Conservation (phyloP, 1,140 invertebrate genomes). For the Diachasmimorpha longicaudata region DNA sequence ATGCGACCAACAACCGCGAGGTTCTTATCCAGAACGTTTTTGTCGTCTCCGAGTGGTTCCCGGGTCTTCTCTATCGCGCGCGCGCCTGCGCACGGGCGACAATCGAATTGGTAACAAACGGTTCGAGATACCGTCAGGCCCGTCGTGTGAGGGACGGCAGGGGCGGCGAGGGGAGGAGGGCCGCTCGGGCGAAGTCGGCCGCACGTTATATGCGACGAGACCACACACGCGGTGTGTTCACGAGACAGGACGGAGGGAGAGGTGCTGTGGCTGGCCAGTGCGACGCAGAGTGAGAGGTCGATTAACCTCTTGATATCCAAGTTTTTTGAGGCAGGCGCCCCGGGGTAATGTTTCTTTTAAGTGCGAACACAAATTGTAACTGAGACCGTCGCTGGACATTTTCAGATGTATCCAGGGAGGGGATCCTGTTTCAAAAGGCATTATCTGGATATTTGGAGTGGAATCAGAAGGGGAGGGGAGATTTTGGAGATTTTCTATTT, state of each 20-base stretch:
- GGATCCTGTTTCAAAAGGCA: constrained; percentile 60
- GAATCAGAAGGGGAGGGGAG: not conserved
- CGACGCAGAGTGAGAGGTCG: not conserved
- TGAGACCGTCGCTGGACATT: constrained; percentile 54
- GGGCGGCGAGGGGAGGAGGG: not conserved
- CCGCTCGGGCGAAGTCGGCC: not conserved
- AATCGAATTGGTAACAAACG: constrained; percentile 62
- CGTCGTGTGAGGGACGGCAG: no score
- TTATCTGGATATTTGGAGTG: not conserved
- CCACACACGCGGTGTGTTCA: constrained; percentile 54
- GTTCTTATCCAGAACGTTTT: not conserved
- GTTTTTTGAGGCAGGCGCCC: constrained; percentile 31
- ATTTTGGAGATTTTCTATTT: not conserved
- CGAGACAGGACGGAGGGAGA: constrained; percentile 13
- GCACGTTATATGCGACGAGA: constrained; percentile 34
- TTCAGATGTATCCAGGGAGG: constrained; percentile 29
- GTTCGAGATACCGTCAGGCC: constrained; percentile 53
- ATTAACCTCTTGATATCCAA: not conserved
- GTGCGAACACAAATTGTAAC: constrained; percentile 64
- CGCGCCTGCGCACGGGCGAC: constrained; percentile 25
- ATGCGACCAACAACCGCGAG: not conserved
- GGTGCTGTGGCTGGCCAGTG: not conserved
- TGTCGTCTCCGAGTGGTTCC: not conserved
- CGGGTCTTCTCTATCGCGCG: not conserved
- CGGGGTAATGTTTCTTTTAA: constrained; percentile 63